Percentiles rank a stretch among this genome's conserved stretches.
Evolutionary conservation across 1,140 invertebrate genomes (phyloP).

Genomic region (Drosophila triauraria): DNA sequence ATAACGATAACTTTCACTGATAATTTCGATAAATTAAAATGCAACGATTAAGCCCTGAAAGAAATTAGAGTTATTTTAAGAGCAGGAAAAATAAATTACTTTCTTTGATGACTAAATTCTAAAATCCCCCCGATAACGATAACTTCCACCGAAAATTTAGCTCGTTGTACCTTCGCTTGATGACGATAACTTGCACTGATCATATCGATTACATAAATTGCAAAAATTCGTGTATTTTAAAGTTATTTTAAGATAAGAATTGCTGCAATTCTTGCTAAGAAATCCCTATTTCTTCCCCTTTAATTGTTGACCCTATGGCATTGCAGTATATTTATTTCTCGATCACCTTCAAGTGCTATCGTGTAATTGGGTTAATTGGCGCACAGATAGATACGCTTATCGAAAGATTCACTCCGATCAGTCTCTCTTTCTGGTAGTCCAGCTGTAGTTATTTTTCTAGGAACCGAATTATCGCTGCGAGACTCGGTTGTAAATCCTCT

Average conservation of each 20-base stretch:
- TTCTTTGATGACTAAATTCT: background rate
- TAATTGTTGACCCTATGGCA: background rate
- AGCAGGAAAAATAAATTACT: too few relatives aligned
- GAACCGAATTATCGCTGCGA: constrained; percentile 6
- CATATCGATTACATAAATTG: background rate
- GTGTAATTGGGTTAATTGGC: constrained; percentile 24
- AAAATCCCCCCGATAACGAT: background rate
- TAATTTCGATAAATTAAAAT: background rate
- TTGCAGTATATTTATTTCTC: constrained; percentile 3
- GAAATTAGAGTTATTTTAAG: too few relatives aligned
- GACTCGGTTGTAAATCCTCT: constrained; percentile 9
- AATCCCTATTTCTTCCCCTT: too few relatives aligned
- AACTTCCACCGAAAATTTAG: too few relatives aligned
- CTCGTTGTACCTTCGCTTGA: too few relatives aligned
- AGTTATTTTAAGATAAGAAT: background rate
- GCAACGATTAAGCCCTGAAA: too few relatives aligned
- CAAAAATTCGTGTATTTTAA: too few relatives aligned
- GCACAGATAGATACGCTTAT: constrained; percentile 17
- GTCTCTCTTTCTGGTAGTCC: too few relatives aligned
- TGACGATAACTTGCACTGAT: too few relatives aligned
- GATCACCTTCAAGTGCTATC: constrained; percentile 10
- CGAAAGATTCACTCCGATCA: constrained; percentile 1
- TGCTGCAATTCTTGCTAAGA: background rate
- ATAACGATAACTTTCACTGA: background rate
- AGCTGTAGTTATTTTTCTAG: background rate